These are phyloP conservation scores for Patella vulgata DNA, from an alignment of 1,140 invertebrate species.

Conservation along the genomic window DNA sequence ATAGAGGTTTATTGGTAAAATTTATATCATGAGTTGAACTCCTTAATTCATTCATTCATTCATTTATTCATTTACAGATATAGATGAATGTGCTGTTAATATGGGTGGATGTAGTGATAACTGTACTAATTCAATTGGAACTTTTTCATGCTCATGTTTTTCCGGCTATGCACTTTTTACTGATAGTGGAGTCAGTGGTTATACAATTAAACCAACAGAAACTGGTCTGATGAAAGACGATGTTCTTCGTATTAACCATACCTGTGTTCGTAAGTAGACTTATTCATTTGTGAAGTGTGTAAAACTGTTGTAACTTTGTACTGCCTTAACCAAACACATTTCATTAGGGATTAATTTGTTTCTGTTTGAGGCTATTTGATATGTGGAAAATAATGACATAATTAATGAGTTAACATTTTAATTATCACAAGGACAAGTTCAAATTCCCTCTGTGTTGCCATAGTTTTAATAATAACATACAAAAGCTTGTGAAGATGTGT, in stretches of 20 bases:
- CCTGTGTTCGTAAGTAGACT: constrained; percentile 27
- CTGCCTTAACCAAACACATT: not conserved
- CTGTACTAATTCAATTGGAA: constrained; percentile 33
- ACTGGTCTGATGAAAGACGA: constrained; percentile 11
- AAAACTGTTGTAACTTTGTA: not conserved
- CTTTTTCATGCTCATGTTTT: constrained; percentile 35
- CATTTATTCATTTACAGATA: constrained; percentile 30
- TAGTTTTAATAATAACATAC: too few relatives aligned
- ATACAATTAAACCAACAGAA: constrained; percentile 1
- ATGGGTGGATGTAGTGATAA: constrained; percentile 38
- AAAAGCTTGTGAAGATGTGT: too few relatives aligned
- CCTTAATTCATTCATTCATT: too few relatives aligned
- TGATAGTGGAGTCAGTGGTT: constrained; percentile 7
- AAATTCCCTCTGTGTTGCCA: too few relatives aligned
- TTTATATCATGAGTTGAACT: too few relatives aligned
- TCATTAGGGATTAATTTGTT: too few relatives aligned
- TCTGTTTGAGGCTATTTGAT: too few relatives aligned
- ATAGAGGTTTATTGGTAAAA: too few relatives aligned
- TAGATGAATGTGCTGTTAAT: constrained; percentile 23
- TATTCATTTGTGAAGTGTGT: not conserved
- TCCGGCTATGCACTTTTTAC: constrained; percentile 32
- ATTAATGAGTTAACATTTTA: too few relatives aligned
- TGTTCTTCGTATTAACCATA: constrained; percentile 21
- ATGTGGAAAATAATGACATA: too few relatives aligned
- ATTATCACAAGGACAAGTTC: too few relatives aligned